Percentiles rank a stretch among this genome's conserved stretches.
These are phyloP conservation scores for Pollachius pollachius DNA, from an alignment of 2,113 vertebrate genomes.

Conservation along the genomic window DNA sequence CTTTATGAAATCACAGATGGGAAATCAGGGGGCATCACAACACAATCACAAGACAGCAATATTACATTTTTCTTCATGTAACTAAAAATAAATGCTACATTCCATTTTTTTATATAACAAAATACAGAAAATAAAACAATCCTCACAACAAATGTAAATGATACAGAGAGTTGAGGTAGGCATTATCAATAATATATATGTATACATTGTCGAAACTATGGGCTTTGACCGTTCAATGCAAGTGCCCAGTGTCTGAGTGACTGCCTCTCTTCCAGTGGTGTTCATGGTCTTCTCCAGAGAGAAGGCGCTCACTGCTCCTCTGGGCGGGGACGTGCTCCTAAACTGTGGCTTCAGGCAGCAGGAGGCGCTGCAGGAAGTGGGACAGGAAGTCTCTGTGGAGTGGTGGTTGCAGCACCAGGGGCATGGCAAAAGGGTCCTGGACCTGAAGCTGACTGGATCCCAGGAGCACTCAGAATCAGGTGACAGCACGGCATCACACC, in stretches of 20 bases:
- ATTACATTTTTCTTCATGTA: neutral
- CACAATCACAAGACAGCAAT: too few relatives aligned
- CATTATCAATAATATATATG: neutral
- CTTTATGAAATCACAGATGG: neutral
- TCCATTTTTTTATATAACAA: too few relatives aligned
- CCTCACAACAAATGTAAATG: neutral
- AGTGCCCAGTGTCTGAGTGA: too few relatives aligned
- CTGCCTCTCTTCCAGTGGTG: slow-evolving; percentile 65
- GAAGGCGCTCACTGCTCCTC: slow-evolving; percentile 47
- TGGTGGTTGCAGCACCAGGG: slow-evolving; percentile 83
- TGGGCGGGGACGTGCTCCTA: slow-evolving; percentile 68
- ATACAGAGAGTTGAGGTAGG: neutral
- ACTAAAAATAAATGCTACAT: neutral
- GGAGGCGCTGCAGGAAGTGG: slow-evolving; percentile 35
- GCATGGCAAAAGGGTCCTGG: slow-evolving; percentile 67
- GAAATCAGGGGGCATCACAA: too few relatives aligned
- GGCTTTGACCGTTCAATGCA: neutral
- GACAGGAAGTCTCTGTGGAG: slow-evolving; percentile 59
- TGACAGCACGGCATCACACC: slow-evolving; percentile 6
- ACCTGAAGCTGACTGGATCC: slow-evolving; percentile 51
- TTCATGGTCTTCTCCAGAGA: slow-evolving; percentile 76
- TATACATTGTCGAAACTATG: neutral
- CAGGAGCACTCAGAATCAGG: slow-evolving; percentile 35
- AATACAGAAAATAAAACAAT: neutral
- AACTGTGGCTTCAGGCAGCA: slow-evolving; percentile 77